Conservation (phyloP, 64 coral and sea anemone species). For the Stichodactyla helianthus region DNA sequence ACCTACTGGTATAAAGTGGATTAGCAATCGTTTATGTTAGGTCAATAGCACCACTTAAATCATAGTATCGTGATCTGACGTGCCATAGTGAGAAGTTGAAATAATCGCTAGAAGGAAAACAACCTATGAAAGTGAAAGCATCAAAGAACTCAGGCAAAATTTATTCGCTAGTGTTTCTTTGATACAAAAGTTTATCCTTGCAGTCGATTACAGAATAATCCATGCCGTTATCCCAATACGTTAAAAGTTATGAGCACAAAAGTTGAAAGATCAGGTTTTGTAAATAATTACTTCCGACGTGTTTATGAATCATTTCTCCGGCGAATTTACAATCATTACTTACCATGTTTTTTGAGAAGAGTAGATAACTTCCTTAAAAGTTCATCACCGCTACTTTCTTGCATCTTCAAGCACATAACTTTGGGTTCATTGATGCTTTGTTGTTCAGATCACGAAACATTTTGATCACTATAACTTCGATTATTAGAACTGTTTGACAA, state of each 20-base stretch:
- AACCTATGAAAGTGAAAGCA: conserved; percentile 2
- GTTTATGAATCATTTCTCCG: background rate
- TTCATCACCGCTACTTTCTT: conserved; percentile 63
- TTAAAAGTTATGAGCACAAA: background rate
- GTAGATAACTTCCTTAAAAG: conserved; percentile 62
- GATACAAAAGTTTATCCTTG: background rate
- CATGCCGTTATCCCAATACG: background rate
- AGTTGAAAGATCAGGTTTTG: no score
- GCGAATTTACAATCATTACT: background rate
- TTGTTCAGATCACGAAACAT: background rate
- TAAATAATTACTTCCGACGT: background rate
- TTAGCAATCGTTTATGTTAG: no score
- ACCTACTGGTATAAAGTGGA: no score
- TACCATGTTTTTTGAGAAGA: conserved; percentile 63
- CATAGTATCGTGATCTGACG: background rate
- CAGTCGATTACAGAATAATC: background rate
- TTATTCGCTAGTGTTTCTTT: background rate
- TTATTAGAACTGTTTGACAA: background rate
- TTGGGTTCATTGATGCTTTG: background rate
- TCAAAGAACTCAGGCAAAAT: background rate
- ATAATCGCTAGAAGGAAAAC: background rate
- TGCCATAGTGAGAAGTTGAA: background rate
- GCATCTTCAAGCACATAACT: conserved; percentile 39
- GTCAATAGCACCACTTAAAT: background rate
- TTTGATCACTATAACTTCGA: conserved; percentile 6